These are phyloP conservation scores for Sparus aurata DNA, from an alignment of 2,797 vertebrate species.

Conservation along the genomic window DNA sequence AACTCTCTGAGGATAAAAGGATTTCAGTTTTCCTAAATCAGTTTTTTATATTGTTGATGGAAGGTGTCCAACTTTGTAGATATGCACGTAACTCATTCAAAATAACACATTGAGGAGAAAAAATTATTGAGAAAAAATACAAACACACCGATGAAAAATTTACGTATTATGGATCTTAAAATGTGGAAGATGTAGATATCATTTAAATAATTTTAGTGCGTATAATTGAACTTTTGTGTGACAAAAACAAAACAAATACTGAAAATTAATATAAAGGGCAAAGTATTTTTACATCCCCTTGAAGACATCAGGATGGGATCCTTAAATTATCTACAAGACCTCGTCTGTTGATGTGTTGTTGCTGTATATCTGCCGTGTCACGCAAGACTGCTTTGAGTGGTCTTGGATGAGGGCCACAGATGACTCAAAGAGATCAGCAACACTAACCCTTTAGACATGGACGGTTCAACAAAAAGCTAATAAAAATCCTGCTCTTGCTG, in stretches of 20 bases:
- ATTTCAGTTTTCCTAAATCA: too few relatives aligned
- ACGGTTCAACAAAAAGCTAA: slow-evolving; percentile 19
- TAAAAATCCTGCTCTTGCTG: slow-evolving; percentile 9
- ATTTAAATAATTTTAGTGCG: neutral
- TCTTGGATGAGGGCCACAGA: slow-evolving; percentile 6
- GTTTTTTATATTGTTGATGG: too few relatives aligned
- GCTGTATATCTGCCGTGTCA: neutral
- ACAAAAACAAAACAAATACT: neutral
- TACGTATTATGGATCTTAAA: neutral
- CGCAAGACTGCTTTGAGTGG: slow-evolving; percentile 3
- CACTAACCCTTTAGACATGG: neutral
- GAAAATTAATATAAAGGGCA: neutral
- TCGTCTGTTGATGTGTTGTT: neutral
- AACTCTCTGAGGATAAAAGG: too few relatives aligned
- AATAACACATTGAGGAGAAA: too few relatives aligned
- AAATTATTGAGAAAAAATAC: too few relatives aligned
- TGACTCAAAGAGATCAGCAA: slow-evolving; percentile 13
- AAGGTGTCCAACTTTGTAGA: too few relatives aligned
- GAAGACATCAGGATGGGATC: neutral
- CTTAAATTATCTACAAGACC: neutral
- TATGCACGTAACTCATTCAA: too few relatives aligned
- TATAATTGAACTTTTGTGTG: neutral
- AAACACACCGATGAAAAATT: too few relatives aligned
- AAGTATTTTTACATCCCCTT: neutral
- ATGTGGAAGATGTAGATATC: neutral